Evolutionary conservation across 2,888 invertebrate genomes (phyloP).

Genomic region (Graphium colonna): DNA sequence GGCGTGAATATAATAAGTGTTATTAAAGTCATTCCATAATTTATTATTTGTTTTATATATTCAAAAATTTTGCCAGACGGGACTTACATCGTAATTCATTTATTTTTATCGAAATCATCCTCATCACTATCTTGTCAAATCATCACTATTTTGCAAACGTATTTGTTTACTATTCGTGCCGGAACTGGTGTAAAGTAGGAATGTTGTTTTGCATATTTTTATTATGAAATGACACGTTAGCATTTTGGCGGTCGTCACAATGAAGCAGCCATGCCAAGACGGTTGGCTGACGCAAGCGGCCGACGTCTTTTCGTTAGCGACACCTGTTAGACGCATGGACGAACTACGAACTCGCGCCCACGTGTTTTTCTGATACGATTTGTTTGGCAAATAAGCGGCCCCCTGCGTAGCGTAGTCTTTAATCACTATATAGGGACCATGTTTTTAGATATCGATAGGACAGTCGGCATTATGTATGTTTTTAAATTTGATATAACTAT

Average conservation of each 20-base stretch:
- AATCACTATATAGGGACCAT: too few species aligned
- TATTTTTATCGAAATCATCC: too few species aligned
- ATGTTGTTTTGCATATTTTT: background rate
- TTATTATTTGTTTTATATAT: too few species aligned
- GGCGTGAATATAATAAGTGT: too few species aligned
- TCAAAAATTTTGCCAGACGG: too few species aligned
- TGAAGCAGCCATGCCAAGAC: background rate
- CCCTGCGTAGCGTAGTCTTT: background rate
- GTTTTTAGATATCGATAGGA: too few species aligned
- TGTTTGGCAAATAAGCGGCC: background rate
- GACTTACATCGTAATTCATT: too few species aligned
- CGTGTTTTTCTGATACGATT: background rate
- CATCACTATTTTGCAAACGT: background rate
- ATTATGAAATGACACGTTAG: background rate
- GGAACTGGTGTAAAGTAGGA: background rate
- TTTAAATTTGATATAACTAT: too few species aligned
- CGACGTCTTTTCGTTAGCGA: background rate
- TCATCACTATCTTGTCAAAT: too few species aligned
- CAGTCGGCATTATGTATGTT: too few species aligned
- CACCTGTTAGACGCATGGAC: background rate
- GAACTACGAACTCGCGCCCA: background rate
- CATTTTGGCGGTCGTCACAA: background rate
- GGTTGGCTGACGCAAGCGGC: constrained; percentile 19
- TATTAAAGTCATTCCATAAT: too few species aligned
- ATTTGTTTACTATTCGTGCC: background rate